These are phyloP conservation scores for Thera obeliscata DNA, from an alignment of 2,888 invertebrate species.

Conservation along the genomic window DNA sequence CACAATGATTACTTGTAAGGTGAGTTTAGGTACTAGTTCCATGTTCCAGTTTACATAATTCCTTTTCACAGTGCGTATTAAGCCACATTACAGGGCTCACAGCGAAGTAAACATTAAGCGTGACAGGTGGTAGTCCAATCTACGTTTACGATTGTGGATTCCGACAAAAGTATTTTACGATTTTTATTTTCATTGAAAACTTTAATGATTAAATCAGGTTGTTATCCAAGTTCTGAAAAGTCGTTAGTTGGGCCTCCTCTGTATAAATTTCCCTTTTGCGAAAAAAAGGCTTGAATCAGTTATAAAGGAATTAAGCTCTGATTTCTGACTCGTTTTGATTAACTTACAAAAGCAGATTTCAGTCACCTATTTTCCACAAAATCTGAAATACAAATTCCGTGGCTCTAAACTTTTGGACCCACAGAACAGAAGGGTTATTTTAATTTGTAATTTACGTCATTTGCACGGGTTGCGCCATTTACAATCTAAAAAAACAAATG, in stretches of 20 bases:
- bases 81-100: conserved; percentile 42
- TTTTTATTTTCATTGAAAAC: conserved; percentile 47
- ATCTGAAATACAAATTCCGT: background rate
- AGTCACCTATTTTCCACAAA: background rate
- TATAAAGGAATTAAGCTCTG: conserved; percentile 33
- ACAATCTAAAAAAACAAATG: background rate
- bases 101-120: conserved; percentile 47
- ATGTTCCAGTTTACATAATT: background rate
- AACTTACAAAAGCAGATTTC: conserved; percentile 6
- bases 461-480: background rate
- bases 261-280: conserved; percentile 37
- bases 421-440: background rate
- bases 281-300: conserved; percentile 34
- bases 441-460: no score
- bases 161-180: conserved; percentile 49
- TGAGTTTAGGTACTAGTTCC: no score
- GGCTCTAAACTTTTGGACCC: background rate
- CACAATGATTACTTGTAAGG: no score
- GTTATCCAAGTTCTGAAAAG: conserved; percentile 42
- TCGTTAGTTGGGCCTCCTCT: conserved; percentile 40
- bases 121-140: conserved; percentile 58
- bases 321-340: conserved; percentile 36
- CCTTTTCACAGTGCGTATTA: conserved; percentile 13
- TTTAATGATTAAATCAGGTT: conserved; percentile 44
- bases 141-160: conserved; percentile 57